phyloP scores from a whole-genome alignment of 2,113 vertebrate species.

The Saimiri boliviensis region DNA sequence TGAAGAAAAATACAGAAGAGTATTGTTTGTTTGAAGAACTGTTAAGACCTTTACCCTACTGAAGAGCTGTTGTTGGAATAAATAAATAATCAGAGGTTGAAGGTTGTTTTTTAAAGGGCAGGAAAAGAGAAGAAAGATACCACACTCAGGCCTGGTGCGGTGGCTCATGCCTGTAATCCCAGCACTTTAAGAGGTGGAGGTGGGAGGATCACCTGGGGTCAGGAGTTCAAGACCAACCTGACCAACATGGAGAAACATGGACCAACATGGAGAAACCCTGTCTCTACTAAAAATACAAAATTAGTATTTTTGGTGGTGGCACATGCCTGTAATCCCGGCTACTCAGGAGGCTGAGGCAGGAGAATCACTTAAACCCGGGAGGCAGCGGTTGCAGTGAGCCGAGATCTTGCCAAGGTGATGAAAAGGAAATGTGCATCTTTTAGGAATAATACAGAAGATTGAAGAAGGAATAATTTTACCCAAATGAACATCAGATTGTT shows the following conservation, averaged over 20 bases:
- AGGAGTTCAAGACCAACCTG: too few relatives aligned
- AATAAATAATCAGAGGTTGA: conserved; percentile 43
- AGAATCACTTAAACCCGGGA: too few relatives aligned
- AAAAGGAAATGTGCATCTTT: neutral
- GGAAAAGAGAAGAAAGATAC: neutral
- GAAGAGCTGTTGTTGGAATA: conserved; percentile 1
- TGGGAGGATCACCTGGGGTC: too few relatives aligned
- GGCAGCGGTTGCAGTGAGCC: too few relatives aligned
- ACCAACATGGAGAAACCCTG: too few relatives aligned
- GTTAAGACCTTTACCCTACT: neutral
- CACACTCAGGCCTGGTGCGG: neutral
- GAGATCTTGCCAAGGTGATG: neutral
- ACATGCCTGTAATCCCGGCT: too few relatives aligned
- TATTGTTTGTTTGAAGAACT: neutral
- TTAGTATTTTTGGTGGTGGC: too few relatives aligned
- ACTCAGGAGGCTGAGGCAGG: too few relatives aligned
- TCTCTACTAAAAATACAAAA: too few relatives aligned
- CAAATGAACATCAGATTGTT: neutral
- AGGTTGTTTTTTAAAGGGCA: neutral
- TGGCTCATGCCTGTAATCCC: too few relatives aligned
- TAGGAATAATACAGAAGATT: neutral
- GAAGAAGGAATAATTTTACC: neutral
- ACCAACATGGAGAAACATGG: too few relatives aligned
- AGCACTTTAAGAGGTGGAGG: too few relatives aligned
- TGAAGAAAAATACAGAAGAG: neutral